These are phyloP conservation scores for Cisticola juncidis DNA, from an alignment of 2,113 vertebrate genomes.

Conservation along the genomic window DNA sequence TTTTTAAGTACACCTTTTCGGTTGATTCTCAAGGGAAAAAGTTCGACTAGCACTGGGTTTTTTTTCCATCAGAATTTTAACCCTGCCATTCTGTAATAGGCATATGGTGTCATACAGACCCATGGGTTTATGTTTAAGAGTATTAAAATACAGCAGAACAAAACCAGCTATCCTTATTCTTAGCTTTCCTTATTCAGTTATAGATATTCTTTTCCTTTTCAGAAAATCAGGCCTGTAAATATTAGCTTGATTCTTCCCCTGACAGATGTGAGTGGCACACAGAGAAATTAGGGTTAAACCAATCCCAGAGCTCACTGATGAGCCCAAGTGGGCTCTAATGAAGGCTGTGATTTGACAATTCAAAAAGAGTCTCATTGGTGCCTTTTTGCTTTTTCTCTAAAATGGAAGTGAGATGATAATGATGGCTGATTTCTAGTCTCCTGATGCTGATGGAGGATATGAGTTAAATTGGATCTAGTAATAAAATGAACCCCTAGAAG, in stretches of 20 bases:
- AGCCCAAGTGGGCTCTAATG: neutral
- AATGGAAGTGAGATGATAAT: conserved; percentile 18
- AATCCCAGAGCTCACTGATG: neutral
- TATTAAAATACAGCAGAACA: neutral
- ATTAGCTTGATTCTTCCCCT: neutral
- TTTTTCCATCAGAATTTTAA: neutral
- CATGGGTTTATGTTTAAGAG: neutral
- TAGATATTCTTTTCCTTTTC: neutral
- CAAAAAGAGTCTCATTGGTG: neutral
- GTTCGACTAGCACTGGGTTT: neutral
- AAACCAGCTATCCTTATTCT: neutral
- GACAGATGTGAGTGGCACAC: neutral
- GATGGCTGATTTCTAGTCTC: conserved; percentile 54
- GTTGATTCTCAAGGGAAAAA: neutral
- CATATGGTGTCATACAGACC: neutral
- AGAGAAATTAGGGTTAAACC: neutral
- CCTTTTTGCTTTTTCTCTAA: neutral
- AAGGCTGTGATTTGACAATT: neutral
- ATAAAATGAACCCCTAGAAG: conserved; percentile 53
- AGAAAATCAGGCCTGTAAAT: neutral
- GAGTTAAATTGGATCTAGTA: conserved; percentile 53
- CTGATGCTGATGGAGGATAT: conserved; percentile 36
- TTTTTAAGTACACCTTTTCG: neutral
- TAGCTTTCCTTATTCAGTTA: neutral
- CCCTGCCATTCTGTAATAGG: neutral